Conservation (phyloP, 2,888 invertebrate species). For the Arctia plantaginis region DNA sequence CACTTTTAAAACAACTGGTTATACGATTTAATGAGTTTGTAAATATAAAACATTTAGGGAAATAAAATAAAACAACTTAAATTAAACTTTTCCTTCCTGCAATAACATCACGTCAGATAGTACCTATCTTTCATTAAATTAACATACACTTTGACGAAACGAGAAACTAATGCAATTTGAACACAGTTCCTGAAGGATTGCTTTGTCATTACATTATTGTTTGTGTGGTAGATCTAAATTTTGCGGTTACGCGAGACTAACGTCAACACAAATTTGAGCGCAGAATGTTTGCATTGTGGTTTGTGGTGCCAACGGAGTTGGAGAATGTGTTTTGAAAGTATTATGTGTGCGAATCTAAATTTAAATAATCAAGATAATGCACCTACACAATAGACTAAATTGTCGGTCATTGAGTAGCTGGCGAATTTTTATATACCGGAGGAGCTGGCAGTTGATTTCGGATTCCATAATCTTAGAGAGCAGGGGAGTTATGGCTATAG, state of each 20-base stretch:
- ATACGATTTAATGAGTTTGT: too few species aligned
- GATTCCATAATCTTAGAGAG: too few species aligned
- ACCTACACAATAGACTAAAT: neutral
- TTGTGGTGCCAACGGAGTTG: neutral
- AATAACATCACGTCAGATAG: neutral
- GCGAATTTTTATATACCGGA: too few species aligned
- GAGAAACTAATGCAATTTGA: conserved; percentile 40
- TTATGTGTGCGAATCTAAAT: neutral
- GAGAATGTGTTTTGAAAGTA: neutral
- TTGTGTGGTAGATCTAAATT: neutral
- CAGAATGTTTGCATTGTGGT: neutral
- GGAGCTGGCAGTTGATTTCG: too few species aligned
- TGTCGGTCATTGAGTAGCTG: too few species aligned
- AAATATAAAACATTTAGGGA: too few species aligned
- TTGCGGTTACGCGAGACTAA: conserved; percentile 1
- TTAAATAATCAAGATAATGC: neutral
- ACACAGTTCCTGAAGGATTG: conserved; percentile 22
- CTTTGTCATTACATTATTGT: conserved; percentile 28
- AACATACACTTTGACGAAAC: conserved; percentile 17
- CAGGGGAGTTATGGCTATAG: too few species aligned
- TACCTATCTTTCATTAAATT: neutral
- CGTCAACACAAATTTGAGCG: conserved; percentile 1
- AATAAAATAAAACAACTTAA: neutral
- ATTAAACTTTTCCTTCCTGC: neutral
- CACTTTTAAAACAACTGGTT: too few species aligned